phyloP scores from a whole-genome alignment of 2,113 vertebrate species.

The Choloepus hoffmanni region DNA sequence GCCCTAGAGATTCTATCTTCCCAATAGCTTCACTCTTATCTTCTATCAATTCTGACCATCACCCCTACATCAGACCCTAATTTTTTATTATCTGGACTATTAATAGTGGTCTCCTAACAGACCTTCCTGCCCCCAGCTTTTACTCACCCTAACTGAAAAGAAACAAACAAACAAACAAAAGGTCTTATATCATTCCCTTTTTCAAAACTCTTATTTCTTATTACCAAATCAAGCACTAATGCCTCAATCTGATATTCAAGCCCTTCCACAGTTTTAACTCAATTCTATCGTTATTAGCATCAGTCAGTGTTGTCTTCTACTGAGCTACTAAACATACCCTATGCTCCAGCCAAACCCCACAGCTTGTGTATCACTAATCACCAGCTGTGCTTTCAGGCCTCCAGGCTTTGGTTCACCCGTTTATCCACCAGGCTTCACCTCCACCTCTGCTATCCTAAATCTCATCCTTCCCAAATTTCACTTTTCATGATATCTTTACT shows the following conservation, averaged over 20 bases:
- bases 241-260: neutral
- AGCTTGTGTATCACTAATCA: neutral
- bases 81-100: constrained; percentile 17
- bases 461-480: neutral
- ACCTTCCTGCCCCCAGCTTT: constrained; percentile 5
- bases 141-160: neutral
- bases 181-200: neutral
- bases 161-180: neutral
- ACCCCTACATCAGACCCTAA: neutral
- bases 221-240: constrained; percentile 44
- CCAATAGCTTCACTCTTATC: neutral
- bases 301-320: neutral
- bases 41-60: neutral
- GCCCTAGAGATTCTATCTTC: neutral
- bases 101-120: neutral
- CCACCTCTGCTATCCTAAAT: constrained; percentile 6
- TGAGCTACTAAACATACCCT: neutral
- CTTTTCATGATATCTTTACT: neutral
- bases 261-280: neutral
- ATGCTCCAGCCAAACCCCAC: neutral
- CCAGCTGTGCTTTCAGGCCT: neutral
- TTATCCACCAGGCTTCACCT: neutral
- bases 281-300: neutral
- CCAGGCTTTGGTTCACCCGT: neutral
- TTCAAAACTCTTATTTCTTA: constrained; percentile 50